A percentile compares a stretch with the other conserved stretches of the same genome.
Conservation (phyloP, 2,113 vertebrate species). For the Brevimyrus niger region DNA sequence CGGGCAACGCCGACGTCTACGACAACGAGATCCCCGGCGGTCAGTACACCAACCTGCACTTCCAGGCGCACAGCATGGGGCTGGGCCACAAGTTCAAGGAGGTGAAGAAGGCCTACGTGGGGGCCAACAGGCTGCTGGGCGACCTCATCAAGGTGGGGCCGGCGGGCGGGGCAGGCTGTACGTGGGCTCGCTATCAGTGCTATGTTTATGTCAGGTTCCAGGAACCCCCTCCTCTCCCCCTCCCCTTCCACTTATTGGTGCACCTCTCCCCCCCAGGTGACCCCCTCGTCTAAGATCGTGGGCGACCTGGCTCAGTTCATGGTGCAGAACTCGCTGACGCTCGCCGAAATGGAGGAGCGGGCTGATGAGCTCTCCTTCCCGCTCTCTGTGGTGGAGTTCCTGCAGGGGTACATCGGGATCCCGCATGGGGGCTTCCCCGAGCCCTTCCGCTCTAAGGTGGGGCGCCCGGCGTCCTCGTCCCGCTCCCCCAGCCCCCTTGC, state of each 20-base stretch:
- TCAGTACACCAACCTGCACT: conserved; percentile 97
- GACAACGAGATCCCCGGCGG: conserved; percentile 97
- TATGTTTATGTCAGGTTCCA: not conserved
- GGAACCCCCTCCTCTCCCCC: not conserved
- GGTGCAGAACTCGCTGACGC: conserved; percentile 82
- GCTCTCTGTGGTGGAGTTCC: conserved; percentile 82
- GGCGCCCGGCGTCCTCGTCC: not conserved
- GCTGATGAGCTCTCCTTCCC: conserved; percentile 91
- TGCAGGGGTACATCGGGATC: conserved; percentile 82
- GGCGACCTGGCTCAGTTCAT: conserved; percentile 95
- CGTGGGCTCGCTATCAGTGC: not conserved
- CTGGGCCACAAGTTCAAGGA: conserved; percentile 95
- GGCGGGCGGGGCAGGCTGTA: not conserved
- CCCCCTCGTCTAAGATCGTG: conserved; percentile 90
- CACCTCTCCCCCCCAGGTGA: conserved; percentile 60
- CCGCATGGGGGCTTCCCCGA: conserved; percentile 89
- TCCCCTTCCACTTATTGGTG: not conserved
- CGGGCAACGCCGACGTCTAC: conserved; percentile 90
- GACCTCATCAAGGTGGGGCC: conserved; percentile 90
- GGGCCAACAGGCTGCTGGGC: conserved; percentile 89
- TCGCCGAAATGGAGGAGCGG: conserved; percentile 71
- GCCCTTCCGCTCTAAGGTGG: conserved; percentile 80
- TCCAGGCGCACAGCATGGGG: conserved; percentile 97
- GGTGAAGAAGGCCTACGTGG: conserved; percentile 85
- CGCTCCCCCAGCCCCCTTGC: not conserved